Conservation (phyloP, 2,888 invertebrate species). For the Nemurella pictetii region DNA sequence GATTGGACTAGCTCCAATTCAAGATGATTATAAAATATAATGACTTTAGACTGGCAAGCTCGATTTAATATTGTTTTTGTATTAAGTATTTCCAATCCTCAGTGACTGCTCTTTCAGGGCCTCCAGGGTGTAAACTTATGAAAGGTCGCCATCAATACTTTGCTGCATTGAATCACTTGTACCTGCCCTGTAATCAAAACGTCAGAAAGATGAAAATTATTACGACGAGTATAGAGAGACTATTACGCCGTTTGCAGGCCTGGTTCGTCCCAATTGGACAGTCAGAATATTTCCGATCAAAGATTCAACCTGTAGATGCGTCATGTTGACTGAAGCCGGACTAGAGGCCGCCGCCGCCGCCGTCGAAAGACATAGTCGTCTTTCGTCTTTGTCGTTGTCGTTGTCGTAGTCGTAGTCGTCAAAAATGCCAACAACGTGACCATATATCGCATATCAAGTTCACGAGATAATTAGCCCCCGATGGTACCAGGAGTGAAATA, state of each 20-base stretch:
- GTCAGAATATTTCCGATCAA: background rate
- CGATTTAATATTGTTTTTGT: conserved; percentile 32
- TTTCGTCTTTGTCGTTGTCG: no score
- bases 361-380: no score
- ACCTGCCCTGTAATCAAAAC: conserved; percentile 38
- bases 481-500: background rate
- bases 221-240: conserved; percentile 33
- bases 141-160: conserved; percentile 36
- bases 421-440: background rate
- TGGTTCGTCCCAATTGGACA: conserved; percentile 14
- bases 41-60: conserved; percentile 25
- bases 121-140: conserved; percentile 30
- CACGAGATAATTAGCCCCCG: background rate
- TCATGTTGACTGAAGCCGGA: no score
- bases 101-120: conserved; percentile 19
- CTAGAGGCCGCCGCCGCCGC: no score
- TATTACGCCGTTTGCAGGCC: conserved; percentile 24
- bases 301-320: background rate
- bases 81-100: conserved; percentile 30
- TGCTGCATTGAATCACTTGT: conserved; percentile 26
- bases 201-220: conserved; percentile 39
- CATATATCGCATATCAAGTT: background rate
- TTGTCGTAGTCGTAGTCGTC: no score
- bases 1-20: conserved; percentile 30
- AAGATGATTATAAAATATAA: conserved; percentile 29